Evolutionary conservation across 2,888 invertebrate species (phyloP).

Genomic region (Halocaridina rubra): DNA sequence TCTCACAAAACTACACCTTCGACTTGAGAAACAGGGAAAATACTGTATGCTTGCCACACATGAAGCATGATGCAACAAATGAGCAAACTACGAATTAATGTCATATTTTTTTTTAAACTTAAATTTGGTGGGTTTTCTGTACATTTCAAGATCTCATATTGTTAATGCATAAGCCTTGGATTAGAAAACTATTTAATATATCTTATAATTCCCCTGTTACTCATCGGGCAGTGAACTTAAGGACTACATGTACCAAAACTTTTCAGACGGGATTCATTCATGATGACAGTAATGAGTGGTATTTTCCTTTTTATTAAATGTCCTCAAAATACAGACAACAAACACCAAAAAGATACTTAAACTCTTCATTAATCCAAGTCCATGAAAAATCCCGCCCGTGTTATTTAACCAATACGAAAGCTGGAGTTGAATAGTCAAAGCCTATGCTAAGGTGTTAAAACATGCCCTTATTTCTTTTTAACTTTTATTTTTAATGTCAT

Average conservation of each 20-base stretch:
- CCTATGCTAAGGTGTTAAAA: constrained; percentile 56
- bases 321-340: too few species aligned
- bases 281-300: neutral
- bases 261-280: neutral
- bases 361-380: too few species aligned
- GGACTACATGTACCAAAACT: constrained; percentile 14
- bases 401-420: constrained; percentile 24
- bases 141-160: too few species aligned
- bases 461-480: constrained; percentile 44
- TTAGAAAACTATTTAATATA: too few species aligned
- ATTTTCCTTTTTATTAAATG: neutral
- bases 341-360: too few species aligned
- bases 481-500: neutral
- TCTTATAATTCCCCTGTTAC: constrained; percentile 50
- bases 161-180: too few species aligned
- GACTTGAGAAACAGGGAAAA: constrained; percentile 44
- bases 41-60: too few species aligned
- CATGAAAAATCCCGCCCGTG: constrained; percentile 33
- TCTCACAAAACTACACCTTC: constrained; percentile 33
- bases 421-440: constrained; percentile 41
- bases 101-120: too few species aligned
- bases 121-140: too few species aligned
- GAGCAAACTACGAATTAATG: too few species aligned
- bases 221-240: constrained; percentile 46
- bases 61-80: too few species aligned